Evolutionary conservation across 2,113 vertebrate species (phyloP).

Genomic region (Tychaedon coryphoeus): DNA sequence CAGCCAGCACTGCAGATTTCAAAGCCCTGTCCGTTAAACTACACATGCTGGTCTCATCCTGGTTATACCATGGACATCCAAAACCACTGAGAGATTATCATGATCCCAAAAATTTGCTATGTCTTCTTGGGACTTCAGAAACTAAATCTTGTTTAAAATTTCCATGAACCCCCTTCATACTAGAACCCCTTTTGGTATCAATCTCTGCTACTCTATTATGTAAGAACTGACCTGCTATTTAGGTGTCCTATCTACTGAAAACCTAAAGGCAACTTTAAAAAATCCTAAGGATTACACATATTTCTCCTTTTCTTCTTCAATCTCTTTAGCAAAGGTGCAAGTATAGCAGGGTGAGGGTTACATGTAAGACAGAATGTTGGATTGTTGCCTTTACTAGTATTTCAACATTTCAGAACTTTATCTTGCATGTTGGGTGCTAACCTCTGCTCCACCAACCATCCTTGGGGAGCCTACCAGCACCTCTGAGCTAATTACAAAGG

Average conservation of each 20-base stretch:
- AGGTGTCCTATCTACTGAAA: not conserved
- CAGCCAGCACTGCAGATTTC: slow-evolving; percentile 70
- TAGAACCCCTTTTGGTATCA: not conserved
- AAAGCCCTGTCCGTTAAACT: slow-evolving; percentile 77
- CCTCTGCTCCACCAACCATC: not conserved
- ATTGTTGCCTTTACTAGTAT: not conserved
- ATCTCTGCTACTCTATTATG: not conserved
- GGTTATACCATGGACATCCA: slow-evolving; percentile 62
- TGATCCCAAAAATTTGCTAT: slow-evolving; percentile 65
- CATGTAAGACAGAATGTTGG: not conserved
- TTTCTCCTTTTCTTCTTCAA: not conserved
- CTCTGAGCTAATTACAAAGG: not conserved
- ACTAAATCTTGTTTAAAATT: slow-evolving; percentile 30
- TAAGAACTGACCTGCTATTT: not conserved
- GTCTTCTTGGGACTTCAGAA: slow-evolving; percentile 52
- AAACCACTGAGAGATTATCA: slow-evolving; percentile 67
- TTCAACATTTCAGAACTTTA: not conserved
- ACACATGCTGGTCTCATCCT: slow-evolving; percentile 51
- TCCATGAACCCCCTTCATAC: not conserved
- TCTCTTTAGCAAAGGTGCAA: not conserved
- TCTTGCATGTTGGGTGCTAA: not conserved
- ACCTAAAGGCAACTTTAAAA: not conserved
- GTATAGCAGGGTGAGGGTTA: rapidly evolving
- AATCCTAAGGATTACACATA: not conserved
- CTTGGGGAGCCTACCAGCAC: not conserved